Evolutionary conservation across 2,888 invertebrate genomes (phyloP), one percentile per base, ranked within the genome.

Genomic region (Carcina quercana): DNA sequence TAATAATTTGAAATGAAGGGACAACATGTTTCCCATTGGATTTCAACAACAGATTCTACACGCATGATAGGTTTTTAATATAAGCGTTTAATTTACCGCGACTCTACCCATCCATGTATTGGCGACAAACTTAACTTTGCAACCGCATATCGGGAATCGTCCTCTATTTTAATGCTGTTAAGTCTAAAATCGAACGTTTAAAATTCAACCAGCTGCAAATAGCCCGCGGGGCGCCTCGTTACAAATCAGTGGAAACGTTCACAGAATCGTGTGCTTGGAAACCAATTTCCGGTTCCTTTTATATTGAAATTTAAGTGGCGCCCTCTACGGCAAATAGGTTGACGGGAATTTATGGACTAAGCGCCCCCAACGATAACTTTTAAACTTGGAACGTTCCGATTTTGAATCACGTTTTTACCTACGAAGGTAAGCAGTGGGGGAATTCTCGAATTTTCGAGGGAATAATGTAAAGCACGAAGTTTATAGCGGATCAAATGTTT

Each of bases 281-380:
- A 78, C 73, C 79, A 82, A 82, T 82, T 80, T 82, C 82, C 80
- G 59, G 69, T 67, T 60, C 68, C 67, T 75, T 79, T 75, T 64
- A 73, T 71, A 79, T 80, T 78, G 76, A 70, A 80, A 75, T 78
- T 65, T 71, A 64, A 76, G 74, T 74, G 66, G 65, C 53, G 54
- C 65, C 57, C 61, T 64, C 63, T 58, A 49, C 46, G 53, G 60
- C 52, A 54, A 57, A 56, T 53, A 45, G 51, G 43, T 46, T 47
- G 47, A 42, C 39, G 43, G 38, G 40, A 48, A 46, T 57, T 63
- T 57, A 59, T 54, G 25, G n/a, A n/a, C n/a, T n/a, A n/a, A n/a
- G n/a, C n/a, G n/a, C n/a, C n/a, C n/a, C n/a, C n/a, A n/a, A 25
- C 13, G 25, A 5, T 7, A 17, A 17, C 4, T 17, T 17, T 17